Conservation (phyloP, 2,888 invertebrate species). For the Yponomeuta sedellus region DNA sequence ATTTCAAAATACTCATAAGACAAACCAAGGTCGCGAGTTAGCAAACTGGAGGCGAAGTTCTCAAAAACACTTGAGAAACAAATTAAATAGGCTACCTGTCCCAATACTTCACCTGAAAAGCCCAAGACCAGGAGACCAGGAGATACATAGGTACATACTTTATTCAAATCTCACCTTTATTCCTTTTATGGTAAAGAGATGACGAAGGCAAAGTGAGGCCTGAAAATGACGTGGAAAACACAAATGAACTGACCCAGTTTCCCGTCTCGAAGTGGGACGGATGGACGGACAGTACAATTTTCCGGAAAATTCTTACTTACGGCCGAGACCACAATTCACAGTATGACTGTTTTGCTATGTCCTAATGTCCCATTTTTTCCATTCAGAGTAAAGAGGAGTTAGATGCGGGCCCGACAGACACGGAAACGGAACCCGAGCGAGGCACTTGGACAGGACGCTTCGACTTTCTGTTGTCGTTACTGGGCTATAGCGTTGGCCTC, state of each 20-base stretch:
- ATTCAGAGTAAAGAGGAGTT: conserved; percentile 9
- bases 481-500: conserved; percentile 84
- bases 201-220: no score
- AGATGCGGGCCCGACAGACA: conserved; percentile 26
- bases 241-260: no score
- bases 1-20: not conserved
- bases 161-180: no score
- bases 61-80: not conserved
- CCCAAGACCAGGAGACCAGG: no score
- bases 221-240: no score
- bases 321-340: no score
- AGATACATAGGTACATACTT: no score
- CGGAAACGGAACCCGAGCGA: conserved; percentile 72
- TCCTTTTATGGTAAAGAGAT: no score
- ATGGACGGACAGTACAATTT: no score
- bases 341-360: not conserved
- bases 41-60: not conserved
- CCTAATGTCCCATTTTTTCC: not conserved
- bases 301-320: no score
- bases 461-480: conserved; percentile 82
- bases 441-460: conserved; percentile 86
- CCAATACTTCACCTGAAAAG: no score
- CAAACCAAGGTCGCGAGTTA: not conserved
- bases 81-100: not conserved
- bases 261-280: no score